phyloP scores from a whole-genome alignment of 2,888 invertebrate genomes.

The Phortica okadai region DNA sequence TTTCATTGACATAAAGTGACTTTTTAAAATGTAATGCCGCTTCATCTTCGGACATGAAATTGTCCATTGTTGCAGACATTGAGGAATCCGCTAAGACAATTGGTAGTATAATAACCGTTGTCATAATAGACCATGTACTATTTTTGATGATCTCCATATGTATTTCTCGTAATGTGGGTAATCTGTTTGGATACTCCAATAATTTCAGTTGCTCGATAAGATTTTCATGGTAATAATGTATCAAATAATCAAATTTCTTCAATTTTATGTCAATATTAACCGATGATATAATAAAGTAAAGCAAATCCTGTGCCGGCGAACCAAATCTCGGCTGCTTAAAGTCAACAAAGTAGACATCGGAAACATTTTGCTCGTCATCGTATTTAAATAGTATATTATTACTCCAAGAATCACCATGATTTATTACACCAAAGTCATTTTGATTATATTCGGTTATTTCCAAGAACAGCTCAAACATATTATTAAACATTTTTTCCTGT shows the following conservation, averaged over 20 bases:
- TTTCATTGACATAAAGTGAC: slow-evolving; percentile 58
- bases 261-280: slow-evolving; percentile 67
- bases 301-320: slow-evolving; percentile 65
- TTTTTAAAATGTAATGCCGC: slow-evolving; percentile 53
- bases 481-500: slow-evolving; percentile 51
- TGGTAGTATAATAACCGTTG: slow-evolving; percentile 54
- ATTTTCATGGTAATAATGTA: slow-evolving; percentile 69
- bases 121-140: slow-evolving; percentile 55
- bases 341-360: slow-evolving; percentile 68
- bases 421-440: slow-evolving; percentile 62
- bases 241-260: slow-evolving; percentile 67
- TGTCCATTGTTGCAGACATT: slow-evolving; percentile 65
- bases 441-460: slow-evolving; percentile 37
- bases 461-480: slow-evolving; percentile 40
- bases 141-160: slow-evolving; percentile 60
- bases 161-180: slow-evolving; percentile 63
- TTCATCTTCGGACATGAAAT: slow-evolving; percentile 53
- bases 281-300: slow-evolving; percentile 70
- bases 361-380: slow-evolving; percentile 52
- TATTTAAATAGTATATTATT: slow-evolving; percentile 71
- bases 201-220: slow-evolving; percentile 62
- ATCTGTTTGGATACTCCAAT: slow-evolving; percentile 59
- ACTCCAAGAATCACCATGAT: slow-evolving; percentile 71
- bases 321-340: slow-evolving; percentile 67
- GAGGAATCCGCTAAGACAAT: slow-evolving; percentile 68